phyloP scores from a whole-genome alignment of 2,888 invertebrate species.

The Lycaena phlaeas region DNA sequence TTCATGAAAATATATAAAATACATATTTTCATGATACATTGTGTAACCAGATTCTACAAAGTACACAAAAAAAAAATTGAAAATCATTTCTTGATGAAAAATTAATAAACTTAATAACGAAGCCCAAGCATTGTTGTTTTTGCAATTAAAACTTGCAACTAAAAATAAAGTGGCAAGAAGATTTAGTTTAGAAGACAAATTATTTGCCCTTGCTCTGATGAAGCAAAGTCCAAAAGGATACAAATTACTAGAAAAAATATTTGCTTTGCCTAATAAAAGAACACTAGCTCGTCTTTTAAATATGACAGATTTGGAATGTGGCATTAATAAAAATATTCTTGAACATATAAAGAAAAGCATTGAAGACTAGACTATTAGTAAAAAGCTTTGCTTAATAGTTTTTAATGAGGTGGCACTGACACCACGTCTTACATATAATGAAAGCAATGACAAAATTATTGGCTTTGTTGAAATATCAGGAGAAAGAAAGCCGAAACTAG shows the following conservation, averaged over 20 bases:
- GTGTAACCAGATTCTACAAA: too few species aligned
- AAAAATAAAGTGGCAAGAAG: conserved; percentile 14
- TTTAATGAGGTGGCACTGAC: conserved; percentile 16
- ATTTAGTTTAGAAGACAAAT: conserved; percentile 13
- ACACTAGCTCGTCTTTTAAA: conserved; percentile 11
- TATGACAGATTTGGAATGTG: conserved; percentile 7
- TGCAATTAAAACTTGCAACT: conserved; percentile 1
- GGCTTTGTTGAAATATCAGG: conserved; percentile 18
- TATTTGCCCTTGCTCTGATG: conserved; percentile 6
- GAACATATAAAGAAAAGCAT: neutral
- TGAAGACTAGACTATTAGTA: conserved; percentile 9
- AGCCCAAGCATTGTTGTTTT: neutral
- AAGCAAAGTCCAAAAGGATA: conserved; percentile 15
- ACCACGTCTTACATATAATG: conserved; percentile 13
- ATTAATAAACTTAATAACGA: too few species aligned
- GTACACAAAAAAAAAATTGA: too few species aligned
- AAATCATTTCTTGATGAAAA: too few species aligned
- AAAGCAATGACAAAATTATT: conserved; percentile 9
- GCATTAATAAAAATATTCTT: conserved; percentile 10
- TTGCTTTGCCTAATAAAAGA: conserved; percentile 13
- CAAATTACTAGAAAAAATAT: conserved; percentile 13
- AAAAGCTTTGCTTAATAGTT: conserved; percentile 14
- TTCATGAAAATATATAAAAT: too few species aligned
- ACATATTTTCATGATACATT: too few species aligned
- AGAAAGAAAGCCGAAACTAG: conserved; percentile 11